A percentile compares a stretch with the other conserved stretches of the same genome.
Conservation (phyloP, 2,888 invertebrate species). For the Linnaemya tessellans region DNA sequence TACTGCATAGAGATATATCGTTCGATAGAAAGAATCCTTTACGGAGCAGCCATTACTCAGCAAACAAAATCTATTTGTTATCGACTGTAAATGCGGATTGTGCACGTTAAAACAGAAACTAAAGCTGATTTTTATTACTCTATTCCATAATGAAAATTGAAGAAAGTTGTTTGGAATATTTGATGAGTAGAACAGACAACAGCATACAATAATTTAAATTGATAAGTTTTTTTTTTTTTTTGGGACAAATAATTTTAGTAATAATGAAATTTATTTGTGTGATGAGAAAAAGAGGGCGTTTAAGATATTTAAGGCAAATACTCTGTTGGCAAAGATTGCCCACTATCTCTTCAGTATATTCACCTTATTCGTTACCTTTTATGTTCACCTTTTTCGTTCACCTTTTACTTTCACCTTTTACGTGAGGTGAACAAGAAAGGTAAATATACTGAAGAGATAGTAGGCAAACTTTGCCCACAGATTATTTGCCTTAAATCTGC, state of each 20-base stretch:
- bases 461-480: too few relatives aligned
- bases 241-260: background rate
- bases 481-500: too few relatives aligned
- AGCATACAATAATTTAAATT: background rate
- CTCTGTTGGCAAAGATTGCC: too few relatives aligned
- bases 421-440: too few relatives aligned
- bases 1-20: background rate
- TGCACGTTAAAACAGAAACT: constrained; percentile 6
- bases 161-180: constrained; percentile 25
- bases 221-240: background rate
- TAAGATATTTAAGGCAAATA: too few relatives aligned
- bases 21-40: background rate
- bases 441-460: too few relatives aligned
- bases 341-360: too few relatives aligned
- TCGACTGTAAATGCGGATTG: constrained; percentile 19
- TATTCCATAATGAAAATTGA: constrained; percentile 33
- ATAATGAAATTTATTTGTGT: background rate
- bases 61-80: constrained; percentile 37
- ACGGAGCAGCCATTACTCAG: background rate
- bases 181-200: background rate
- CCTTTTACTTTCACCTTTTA: too few relatives aligned
- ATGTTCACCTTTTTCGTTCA: too few relatives aligned
- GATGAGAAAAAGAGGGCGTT: too few relatives aligned
- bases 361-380: too few relatives aligned
- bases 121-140: background rate